Evolutionary conservation across 2,797 vertebrate genomes (phyloP).

Genomic region (Spheniscus humboldti): DNA sequence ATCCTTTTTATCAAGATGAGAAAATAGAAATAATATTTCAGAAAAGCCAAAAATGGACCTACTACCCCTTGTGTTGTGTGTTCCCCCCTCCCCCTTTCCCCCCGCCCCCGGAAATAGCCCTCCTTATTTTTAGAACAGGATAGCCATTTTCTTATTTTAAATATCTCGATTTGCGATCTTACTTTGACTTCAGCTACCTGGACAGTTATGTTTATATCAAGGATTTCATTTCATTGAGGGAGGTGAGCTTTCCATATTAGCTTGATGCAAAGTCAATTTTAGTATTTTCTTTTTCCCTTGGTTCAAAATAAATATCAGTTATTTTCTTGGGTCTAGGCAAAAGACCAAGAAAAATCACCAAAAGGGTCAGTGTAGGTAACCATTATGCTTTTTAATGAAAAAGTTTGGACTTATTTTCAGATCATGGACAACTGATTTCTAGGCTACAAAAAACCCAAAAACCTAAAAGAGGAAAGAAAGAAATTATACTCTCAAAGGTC

Average conservation of each 20-base stretch:
- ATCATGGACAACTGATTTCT: background rate
- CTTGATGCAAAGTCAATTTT: background rate
- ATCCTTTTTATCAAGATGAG: background rate
- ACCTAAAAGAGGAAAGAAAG: background rate
- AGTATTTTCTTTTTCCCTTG: background rate
- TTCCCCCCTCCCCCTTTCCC: fast-evolving
- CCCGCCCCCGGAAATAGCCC: fast-evolving
- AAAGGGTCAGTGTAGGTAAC: background rate
- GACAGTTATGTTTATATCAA: background rate
- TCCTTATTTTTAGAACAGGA: background rate
- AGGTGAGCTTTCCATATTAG: background rate
- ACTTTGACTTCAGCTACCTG: background rate
- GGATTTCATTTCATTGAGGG: background rate
- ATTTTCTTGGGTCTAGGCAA: background rate
- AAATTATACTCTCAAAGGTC: background rate
- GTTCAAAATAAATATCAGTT: background rate
- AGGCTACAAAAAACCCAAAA: background rate
- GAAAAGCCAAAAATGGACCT: background rate
- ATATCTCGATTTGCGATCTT: background rate
- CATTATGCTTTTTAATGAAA: background rate
- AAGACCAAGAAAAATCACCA: background rate
- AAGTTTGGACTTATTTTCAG: background rate
- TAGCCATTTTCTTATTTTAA: background rate
- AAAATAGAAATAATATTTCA: background rate
- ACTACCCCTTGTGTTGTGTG: too few relatives aligned